Base-by-base conservation (phyloP, 2,888 invertebrate species). In the Aspidiotus rigidus region DNA sequence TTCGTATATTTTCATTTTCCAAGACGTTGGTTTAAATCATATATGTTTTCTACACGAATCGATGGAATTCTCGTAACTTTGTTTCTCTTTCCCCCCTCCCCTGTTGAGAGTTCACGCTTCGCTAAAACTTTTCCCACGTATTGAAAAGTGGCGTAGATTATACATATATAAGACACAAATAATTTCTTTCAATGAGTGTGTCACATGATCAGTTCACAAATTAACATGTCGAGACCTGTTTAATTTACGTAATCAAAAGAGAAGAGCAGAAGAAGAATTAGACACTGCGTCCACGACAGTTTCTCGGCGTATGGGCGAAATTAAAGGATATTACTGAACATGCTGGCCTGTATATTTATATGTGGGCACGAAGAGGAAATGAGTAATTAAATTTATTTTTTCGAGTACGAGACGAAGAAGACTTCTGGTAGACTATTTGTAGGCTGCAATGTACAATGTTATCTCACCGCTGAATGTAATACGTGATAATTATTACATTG, bases 381-480 rank as follows among this genome's bases (percentile, higher is more conserved):
- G 15, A 60, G 59, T 67, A 67, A 67, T 67, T 67, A 60, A 67
- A 67, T 15, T 57, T 67, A 57, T 67, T 67, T 49, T 49, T n/a
- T 49, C 49, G 49, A 49, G 49, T 28, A 28, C 28, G 28, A 28
- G 28, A 28, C 28, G 28, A 28, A 28, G 28, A 28, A 28, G 28
- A 28, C 28, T 28, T 28, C 28, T 28, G 28, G 28, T 28, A 28
- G 28, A 28, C 28, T 28, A 28, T 28, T 28, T 28, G 28, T 28
- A 28, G 28, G 28, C 28, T 28, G 28, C 5, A 28, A 5, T 28
- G 28, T 28, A 28, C 28, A 28, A 28, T 28, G 28, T 28, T 28
- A n/a, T 49, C 49, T 13, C 49, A 11, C n/a, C 49, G 6, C n/a
- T 11, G 2, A 49, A n/a, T 11, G 49, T 49, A 49, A 49, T 49